These are phyloP conservation scores for Halictus ligatus DNA, from an alignment of 2,888 invertebrate species.

Conservation along the genomic window DNA sequence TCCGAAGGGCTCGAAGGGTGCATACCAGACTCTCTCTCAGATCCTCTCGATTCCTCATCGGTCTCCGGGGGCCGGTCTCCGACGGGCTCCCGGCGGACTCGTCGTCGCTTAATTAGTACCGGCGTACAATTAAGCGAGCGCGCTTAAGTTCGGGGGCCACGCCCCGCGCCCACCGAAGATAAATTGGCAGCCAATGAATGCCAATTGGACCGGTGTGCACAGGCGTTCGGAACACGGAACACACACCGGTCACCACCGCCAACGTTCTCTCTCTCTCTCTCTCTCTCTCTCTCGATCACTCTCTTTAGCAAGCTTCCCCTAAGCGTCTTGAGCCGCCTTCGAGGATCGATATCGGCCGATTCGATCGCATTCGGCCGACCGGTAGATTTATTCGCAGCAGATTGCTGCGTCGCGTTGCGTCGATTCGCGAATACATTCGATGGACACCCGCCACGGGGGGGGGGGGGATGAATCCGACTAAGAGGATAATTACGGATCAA, in stretches of 20 bases:
- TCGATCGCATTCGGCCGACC: slow-evolving; percentile 33
- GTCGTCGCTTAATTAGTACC: slow-evolving; percentile 74
- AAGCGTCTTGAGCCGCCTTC: slow-evolving; percentile 68
- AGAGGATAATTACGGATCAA: slow-evolving; percentile 61
- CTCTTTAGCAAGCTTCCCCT: slow-evolving; percentile 38
- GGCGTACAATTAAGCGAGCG: slow-evolving; percentile 72
- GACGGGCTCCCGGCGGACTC: slow-evolving; percentile 44
- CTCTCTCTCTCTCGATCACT: background rate
- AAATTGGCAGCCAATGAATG: slow-evolving; percentile 76
- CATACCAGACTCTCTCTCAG: background rate
- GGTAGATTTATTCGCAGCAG: slow-evolving; percentile 64
- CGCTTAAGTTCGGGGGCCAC: slow-evolving; percentile 69
- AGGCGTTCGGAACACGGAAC: slow-evolving; percentile 42
- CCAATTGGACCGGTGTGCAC: slow-evolving; percentile 69
- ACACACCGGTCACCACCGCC: slow-evolving; percentile 21
- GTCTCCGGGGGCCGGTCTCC: slow-evolving; percentile 20
- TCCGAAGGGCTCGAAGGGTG: slow-evolving; percentile 9
- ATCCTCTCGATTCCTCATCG: background rate
- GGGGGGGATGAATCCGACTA: slow-evolving; percentile 28
- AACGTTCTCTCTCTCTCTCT: slow-evolving; percentile 14
- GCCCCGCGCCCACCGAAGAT: slow-evolving; percentile 66
- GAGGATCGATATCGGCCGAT: slow-evolving; percentile 63
- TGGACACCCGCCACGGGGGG: background rate
- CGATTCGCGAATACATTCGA: background rate
- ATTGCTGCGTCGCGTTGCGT: slow-evolving; percentile 36